These are phyloP conservation scores for Ia io DNA, from an alignment of 2,113 vertebrate species.

Conservation along the genomic window DNA sequence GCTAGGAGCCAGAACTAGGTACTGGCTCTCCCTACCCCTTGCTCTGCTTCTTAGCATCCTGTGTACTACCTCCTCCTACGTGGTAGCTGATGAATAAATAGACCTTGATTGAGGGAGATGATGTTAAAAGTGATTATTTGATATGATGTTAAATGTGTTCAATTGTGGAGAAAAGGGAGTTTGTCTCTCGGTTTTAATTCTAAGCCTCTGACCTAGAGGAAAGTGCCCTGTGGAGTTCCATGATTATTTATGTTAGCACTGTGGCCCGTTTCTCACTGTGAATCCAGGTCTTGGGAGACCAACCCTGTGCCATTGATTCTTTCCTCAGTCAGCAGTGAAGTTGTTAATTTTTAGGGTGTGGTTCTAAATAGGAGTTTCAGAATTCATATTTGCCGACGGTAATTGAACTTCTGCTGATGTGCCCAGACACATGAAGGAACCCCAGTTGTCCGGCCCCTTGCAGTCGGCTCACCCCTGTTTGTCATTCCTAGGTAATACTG, in stretches of 20 bases:
- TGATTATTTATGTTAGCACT: background rate
- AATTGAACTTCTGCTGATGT: background rate
- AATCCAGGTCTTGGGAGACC: background rate
- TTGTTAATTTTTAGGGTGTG: background rate
- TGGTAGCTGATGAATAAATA: background rate
- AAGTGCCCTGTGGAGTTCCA: background rate
- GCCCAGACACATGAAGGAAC: background rate
- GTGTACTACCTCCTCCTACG: fast-evolving
- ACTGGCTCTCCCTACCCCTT: background rate
- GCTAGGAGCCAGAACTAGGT: background rate
- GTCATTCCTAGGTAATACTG: fast-evolving
- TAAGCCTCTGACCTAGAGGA: background rate
- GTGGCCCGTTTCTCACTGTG: background rate
- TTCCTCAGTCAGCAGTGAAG: background rate
- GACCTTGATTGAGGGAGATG: background rate
- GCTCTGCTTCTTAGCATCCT: background rate
- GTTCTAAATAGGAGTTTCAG: background rate
- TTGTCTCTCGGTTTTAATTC: background rate
- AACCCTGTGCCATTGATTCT: background rate
- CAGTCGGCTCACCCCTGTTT: background rate
- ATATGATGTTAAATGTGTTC: background rate
- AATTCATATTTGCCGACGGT: background rate
- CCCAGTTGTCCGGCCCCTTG: background rate
- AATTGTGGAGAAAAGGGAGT: background rate
- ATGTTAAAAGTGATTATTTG: background rate